Percentiles rank a stretch among this genome's conserved stretches.
Conservation (phyloP, 2,888 invertebrate genomes). For the Dendrolimus houi region DNA sequence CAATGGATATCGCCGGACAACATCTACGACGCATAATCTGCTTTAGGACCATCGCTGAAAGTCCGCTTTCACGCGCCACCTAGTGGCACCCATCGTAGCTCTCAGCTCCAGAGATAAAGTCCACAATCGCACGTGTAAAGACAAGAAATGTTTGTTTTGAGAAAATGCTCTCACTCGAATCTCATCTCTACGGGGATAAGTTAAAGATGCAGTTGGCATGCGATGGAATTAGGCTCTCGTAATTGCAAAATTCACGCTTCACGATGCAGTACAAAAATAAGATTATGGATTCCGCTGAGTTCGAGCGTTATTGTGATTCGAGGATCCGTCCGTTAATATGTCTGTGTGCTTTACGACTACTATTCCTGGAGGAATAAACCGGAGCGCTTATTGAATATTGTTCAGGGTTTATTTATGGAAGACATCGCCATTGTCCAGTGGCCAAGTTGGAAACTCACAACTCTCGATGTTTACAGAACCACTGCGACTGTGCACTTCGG, state of each 20-base stretch:
- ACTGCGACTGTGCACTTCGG: constrained; percentile 8
- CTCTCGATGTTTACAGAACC: constrained; percentile 32
- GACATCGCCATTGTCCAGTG: constrained; percentile 62
- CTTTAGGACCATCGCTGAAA: constrained; percentile 56
- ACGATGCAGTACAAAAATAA: constrained; percentile 76
- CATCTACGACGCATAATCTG: constrained; percentile 58
- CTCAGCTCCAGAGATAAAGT: constrained; percentile 70
- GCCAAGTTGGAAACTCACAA: constrained; percentile 30
- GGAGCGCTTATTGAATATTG: constrained; percentile 68
- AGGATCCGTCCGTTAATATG: constrained; percentile 75
- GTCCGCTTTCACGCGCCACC: constrained; percentile 60
- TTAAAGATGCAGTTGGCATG: constrained; percentile 46
- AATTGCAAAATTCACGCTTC: constrained; percentile 76
- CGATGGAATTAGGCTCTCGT: constrained; percentile 35
- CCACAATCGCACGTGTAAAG: constrained; percentile 67
- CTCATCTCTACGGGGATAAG: constrained; percentile 34
- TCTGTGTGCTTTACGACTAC: constrained; percentile 69
- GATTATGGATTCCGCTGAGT: constrained; percentile 76
- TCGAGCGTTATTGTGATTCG: constrained; percentile 75
- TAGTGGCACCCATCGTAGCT: constrained; percentile 41
- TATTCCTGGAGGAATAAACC: constrained; percentile 74
- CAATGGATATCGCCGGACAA: constrained; percentile 59
- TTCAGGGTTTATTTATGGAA: constrained; percentile 64
- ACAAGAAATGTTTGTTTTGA: constrained; percentile 73
- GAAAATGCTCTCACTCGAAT: constrained; percentile 39